Base-by-base conservation (phyloP, 2,888 invertebrate species). In the Trichogramma evanescens region DNA sequence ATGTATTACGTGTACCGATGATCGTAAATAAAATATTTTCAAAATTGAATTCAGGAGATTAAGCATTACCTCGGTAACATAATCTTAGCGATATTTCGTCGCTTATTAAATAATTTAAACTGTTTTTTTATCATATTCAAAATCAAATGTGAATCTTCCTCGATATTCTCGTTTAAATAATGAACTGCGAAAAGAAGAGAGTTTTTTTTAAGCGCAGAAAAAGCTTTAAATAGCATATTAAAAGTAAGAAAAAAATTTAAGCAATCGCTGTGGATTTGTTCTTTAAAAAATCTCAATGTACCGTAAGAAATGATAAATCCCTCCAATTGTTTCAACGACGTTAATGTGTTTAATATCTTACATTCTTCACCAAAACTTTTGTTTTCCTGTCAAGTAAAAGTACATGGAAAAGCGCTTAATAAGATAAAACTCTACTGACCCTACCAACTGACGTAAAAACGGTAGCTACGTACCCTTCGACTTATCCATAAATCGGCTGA, bases 301-400 rank as follows among this genome's bases (percentile, higher is more conserved):
- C 84, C 83, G 54, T 84, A 75, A 51, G 73, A 78, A 58, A 85
- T 80, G 2, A 85, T 71, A 13, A 83, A 72, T 0, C 83, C 84
- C 71, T 86, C 86, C 1, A 84, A 72, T 51, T 82, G 72, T 65
- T 83, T 81, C n/a, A 82, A 70, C 1, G 78, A 70, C 1, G 84
- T 81, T 67, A 82, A 75, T 26, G 26, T 26, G 26, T 26, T 1
- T 26, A 26, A 26, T 26, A 26, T 26, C 26, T 26, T 26, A 26
- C 26, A 26, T 26, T 26, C 26, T 26, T 26, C 26, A 26, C 26
- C 26, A 26, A 26, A 26, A 26, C 26, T 26, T 26, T 26, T 26
- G 3, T 26, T 26, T 26, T 26, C 26, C 26, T 26, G 26, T 26
- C 26, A 26, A 26, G 26, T 26, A 26, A 26, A 26, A 26, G 26